Conservation (phyloP, 2,797 vertebrate genomes). For the Leuciscus waleckii region DNA sequence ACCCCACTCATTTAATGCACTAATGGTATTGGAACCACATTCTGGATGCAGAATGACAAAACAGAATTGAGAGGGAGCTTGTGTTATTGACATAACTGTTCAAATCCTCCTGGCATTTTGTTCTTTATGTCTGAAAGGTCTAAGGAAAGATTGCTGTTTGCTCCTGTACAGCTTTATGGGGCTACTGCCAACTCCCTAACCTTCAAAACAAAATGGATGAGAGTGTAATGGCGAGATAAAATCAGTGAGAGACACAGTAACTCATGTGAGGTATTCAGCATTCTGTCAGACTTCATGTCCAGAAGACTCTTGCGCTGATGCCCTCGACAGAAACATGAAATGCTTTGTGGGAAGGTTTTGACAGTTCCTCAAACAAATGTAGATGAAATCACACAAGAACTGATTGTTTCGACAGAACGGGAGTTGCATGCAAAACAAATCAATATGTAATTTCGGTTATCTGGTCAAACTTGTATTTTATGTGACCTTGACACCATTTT, state of each 20-base stretch:
- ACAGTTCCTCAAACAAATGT: constrained; percentile 22
- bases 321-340: constrained; percentile 27
- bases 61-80: constrained; percentile 12
- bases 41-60: constrained; percentile 30
- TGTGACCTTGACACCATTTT: constrained; percentile 21
- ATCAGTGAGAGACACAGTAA: constrained; percentile 49
- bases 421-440: constrained; percentile 17
- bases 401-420: neutral
- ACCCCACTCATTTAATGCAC: constrained; percentile 43
- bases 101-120: constrained; percentile 49
- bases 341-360: constrained; percentile 7
- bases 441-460: constrained; percentile 30
- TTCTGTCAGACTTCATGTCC: constrained; percentile 46
- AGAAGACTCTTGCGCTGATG: neutral
- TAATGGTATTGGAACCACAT: constrained; percentile 28
- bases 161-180: constrained; percentile 11
- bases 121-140: constrained; percentile 55
- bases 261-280: constrained; percentile 48
- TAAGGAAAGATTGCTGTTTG: constrained; percentile 41
- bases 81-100: constrained; percentile 32
- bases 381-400: constrained; percentile 22
- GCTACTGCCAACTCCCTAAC: constrained; percentile 51
- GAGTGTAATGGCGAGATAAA: constrained; percentile 41
- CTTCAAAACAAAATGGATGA: constrained; percentile 52
- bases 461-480: constrained; percentile 23